phyloP scores from a whole-genome alignment of 2,113 vertebrate genomes.

The Mirounga angustirostris region DNA sequence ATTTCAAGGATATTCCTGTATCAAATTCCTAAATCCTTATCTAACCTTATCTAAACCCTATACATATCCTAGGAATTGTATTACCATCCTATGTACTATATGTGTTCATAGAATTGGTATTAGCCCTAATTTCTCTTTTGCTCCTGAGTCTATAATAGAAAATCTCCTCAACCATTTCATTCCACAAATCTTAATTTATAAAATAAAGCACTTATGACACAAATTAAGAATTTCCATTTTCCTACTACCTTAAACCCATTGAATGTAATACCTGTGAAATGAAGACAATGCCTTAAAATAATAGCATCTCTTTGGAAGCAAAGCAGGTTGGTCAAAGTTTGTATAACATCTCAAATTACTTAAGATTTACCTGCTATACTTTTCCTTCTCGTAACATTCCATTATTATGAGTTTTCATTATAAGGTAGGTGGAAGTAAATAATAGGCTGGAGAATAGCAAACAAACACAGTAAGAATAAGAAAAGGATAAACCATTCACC shows the following conservation, averaged over 20 bases:
- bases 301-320: background rate
- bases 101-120: background rate
- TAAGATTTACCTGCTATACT: background rate
- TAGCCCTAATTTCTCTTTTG: background rate
- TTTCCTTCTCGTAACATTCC: constrained; percentile 30
- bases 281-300: background rate
- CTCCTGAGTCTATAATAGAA: background rate
- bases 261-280: background rate
- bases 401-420: background rate
- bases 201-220: background rate
- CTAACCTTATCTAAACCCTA: background rate
- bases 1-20: background rate
- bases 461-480: background rate
- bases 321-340: background rate
- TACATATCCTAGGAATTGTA: background rate
- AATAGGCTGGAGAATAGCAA: constrained; percentile 1
- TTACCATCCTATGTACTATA: background rate
- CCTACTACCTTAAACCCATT: background rate
- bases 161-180: background rate
- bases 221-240: background rate
- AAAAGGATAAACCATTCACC: constrained; percentile 6
- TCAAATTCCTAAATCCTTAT: background rate
- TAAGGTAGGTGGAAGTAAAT: background rate
- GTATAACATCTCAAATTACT: constrained; percentile 11
- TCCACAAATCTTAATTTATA: background rate